phyloP scores from a whole-genome alignment of 1,140 invertebrate species.

The Schlechtendalia chinensis region DNA sequence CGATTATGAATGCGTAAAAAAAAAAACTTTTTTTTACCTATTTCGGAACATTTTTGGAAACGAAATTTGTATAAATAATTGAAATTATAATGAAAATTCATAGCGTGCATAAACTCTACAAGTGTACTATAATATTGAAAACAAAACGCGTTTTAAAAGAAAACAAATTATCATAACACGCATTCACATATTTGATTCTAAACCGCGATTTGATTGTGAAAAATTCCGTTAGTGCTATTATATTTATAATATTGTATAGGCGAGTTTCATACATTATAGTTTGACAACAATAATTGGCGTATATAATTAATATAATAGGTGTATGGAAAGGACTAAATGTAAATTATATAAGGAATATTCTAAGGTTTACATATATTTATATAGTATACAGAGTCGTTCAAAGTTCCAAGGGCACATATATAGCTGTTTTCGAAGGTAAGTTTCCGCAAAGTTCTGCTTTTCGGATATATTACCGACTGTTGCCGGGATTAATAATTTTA shows the following conservation, averaged over 20 bases:
- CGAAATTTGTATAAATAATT: no score
- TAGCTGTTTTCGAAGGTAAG: constrained; percentile 44
- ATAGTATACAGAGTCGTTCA: not conserved
- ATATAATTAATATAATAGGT: constrained; percentile 5
- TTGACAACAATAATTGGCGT: not conserved
- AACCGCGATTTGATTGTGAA: no score
- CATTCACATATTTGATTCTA: not conserved
- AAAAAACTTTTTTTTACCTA: not conserved
- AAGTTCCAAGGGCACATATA: constrained; percentile 31
- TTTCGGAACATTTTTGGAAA: not conserved
- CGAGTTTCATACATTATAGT: not conserved
- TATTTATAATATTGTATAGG: no score
- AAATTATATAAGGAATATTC: constrained; percentile 33
- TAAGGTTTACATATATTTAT: not conserved
- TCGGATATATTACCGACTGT: constrained; percentile 8
- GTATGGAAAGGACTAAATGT: constrained; percentile 1
- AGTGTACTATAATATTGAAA: no score
- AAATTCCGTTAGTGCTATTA: no score
- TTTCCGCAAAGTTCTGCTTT: constrained; percentile 44
- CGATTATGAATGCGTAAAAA: not conserved
- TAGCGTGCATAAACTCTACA: no score
- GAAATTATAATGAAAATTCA: no score
- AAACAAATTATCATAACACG: not conserved
- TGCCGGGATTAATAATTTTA: constrained; percentile 46
- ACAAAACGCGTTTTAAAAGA: no score